Conservation (phyloP, 2,888 invertebrate species). For the Baccha elongata region DNA sequence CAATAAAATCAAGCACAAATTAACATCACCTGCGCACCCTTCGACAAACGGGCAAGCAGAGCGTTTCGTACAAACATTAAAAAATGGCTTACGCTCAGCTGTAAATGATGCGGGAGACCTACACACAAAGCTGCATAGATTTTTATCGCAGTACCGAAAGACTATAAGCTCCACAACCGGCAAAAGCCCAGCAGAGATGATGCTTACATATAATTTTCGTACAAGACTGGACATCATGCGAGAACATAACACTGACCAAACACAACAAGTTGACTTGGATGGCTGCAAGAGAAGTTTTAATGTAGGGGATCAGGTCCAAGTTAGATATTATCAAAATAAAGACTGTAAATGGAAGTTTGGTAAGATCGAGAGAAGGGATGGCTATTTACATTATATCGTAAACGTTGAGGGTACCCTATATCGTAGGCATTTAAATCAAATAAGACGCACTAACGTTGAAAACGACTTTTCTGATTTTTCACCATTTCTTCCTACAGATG, state of each 20-base stretch:
- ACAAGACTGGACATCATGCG: neutral
- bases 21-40: neutral
- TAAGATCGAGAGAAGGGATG: neutral
- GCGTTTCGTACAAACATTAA: neutral
- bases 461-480: neutral
- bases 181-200: neutral
- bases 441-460: constrained; percentile 4
- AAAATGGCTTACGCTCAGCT: neutral
- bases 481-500: neutral
- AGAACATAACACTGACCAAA: neutral
- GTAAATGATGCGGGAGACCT: neutral
- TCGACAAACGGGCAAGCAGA: no score
- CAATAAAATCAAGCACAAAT: neutral
- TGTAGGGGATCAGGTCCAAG: neutral
- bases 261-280: neutral
- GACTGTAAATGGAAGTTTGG: constrained; percentile 7
- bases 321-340: neutral
- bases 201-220: neutral
- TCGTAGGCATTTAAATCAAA: neutral
- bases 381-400: neutral
- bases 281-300: neutral
- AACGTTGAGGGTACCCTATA: neutral
- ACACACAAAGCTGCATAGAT: neutral
- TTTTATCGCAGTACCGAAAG: neutral
- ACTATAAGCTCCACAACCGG: neutral